These are phyloP conservation scores for Zaprionus taronus DNA, from an alignment of 1,140 invertebrate genomes.

Conservation along the genomic window DNA sequence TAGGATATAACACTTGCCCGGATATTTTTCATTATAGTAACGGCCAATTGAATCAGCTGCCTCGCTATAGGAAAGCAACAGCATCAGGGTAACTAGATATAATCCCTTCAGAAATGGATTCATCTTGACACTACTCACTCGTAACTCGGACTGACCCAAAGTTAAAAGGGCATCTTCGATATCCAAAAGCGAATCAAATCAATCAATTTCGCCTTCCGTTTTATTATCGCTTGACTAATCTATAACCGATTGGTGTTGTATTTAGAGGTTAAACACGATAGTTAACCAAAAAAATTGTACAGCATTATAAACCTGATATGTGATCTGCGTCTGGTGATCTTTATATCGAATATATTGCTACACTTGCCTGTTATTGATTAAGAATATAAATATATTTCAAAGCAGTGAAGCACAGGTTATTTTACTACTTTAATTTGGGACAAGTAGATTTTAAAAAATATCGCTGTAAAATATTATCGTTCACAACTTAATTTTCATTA, in stretches of 20 bases:
- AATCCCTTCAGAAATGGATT: background rate
- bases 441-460: background rate
- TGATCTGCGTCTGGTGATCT: too few relatives aligned
- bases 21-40: background rate
- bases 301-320: too few relatives aligned
- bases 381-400: background rate
- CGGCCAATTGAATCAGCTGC: background rate
- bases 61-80: background rate
- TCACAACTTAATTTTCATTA: slow-evolving; percentile 24
- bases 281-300: too few relatives aligned
- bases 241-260: background rate
- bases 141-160: slow-evolving; percentile 21
- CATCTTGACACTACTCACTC: slow-evolving; percentile 6
- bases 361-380: background rate
- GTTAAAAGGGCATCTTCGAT: background rate
- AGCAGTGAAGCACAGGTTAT: background rate
- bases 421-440: background rate
- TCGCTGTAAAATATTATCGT: background rate
- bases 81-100: background rate
- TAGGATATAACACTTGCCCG: slow-evolving; percentile 26
- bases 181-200: background rate
- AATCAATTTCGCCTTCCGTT: background rate
- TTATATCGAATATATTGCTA: too few relatives aligned
- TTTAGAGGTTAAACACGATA: too few relatives aligned
- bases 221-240: background rate